phyloP scores from a whole-genome alignment of 2,797 vertebrate species.

The Ateles fusciceps region DNA sequence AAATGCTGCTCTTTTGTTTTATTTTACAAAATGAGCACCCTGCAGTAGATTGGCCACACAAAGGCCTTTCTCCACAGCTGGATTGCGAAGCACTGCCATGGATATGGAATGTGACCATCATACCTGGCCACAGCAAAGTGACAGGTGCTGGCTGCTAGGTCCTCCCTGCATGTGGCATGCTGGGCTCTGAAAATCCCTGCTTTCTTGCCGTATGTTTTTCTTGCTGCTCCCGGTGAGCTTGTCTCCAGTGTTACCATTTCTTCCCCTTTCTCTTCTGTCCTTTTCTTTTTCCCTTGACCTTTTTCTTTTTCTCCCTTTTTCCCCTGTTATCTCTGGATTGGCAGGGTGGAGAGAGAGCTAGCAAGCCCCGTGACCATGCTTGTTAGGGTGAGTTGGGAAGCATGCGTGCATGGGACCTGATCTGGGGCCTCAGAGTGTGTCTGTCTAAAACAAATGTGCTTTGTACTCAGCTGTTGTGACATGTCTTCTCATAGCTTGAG shows the following conservation, averaged over 20 bases:
- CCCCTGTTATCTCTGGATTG: not conserved
- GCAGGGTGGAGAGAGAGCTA: no score
- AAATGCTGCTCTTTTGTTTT: not conserved
- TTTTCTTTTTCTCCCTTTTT: not conserved
- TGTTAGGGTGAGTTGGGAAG: not conserved
- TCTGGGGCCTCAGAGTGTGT: not conserved
- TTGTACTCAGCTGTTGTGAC: slow-evolving; percentile 41
- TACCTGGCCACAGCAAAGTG: fast-evolving
- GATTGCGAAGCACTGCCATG: not conserved
- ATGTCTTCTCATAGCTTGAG: not conserved
- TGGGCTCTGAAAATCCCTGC: not conserved
- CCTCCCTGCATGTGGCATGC: fast-evolving
- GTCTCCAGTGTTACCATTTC: not conserved
- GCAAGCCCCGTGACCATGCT: fast-evolving
- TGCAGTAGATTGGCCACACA: not conserved
- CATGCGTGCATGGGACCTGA: not conserved
- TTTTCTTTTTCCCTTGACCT: not conserved
- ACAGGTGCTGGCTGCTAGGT: fast-evolving
- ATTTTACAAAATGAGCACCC: not conserved
- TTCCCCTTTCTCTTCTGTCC: not conserved
- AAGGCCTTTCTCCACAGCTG: not conserved
- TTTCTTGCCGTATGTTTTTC: not conserved
- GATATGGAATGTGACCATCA: not conserved
- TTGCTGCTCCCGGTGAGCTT: not conserved
- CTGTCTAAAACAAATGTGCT: not conserved